Base-by-base conservation (phyloP, 2,797 vertebrate genomes). In the Adelosebastes latens region DNA sequence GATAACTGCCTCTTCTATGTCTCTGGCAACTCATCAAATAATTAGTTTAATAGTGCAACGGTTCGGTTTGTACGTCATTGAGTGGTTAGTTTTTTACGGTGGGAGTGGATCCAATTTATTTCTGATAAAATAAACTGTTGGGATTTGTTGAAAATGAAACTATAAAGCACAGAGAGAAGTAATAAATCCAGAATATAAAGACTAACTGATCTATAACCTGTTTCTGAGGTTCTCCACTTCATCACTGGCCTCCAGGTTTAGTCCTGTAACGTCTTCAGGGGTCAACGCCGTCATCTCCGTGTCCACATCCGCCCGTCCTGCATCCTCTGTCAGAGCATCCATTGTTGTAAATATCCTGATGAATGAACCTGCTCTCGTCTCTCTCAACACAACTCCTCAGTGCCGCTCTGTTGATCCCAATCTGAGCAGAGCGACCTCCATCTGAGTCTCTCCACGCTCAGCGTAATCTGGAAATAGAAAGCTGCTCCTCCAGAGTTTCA, bases 381-480 rank as follows among this genome's bases (percentile, higher is more conserved):
- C 59, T 87, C 82, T 85, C 83, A 27, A 31, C 79, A 49, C 83
- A 5, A 78, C 84, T 80, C 75, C 85, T 80, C 75, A 22, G 56
- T 4, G 14, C 87, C 65, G 74, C 79, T 85, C 89, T 87, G 89
- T 84, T 80, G 83, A 72, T 82, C 84, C 79, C 90, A 78, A 83
- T 90, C 87, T 79, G 79, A 91, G 80, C 24, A 27, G 8, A 74
- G 81, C 58, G 32, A 59, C 66, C 84, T 70, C 24, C 58, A 82
- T 46, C 72, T 49, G 62, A 72, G 82, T 89, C 94, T 89, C 94
- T 85, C 93, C 93, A 80, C 87, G 91, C 93, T 95, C 96, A 96
- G 96, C 95, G 75, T 86, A 84, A 93, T 95, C 95, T 95, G 88
- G 92, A 96, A 96, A 96, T 96, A 96, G 95, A 94, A 93, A 90